Evolutionary conservation across 2,113 vertebrate species (phyloP).

Genomic region (Pluvialis apricaria): DNA sequence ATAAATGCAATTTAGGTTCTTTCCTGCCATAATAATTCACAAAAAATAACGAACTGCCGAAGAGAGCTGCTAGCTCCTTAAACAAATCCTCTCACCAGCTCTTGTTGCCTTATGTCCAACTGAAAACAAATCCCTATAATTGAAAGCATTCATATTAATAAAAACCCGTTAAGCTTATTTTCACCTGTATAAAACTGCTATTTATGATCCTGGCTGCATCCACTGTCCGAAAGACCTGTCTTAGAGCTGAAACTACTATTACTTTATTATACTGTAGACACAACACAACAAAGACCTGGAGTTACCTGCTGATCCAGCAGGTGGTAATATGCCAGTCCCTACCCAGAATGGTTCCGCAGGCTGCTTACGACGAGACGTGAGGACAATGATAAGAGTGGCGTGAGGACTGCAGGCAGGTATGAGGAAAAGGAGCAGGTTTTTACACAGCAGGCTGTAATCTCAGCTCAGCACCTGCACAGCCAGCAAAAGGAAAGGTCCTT

Average conservation of each 20-base stretch:
- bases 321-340: neutral
- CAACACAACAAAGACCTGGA: neutral
- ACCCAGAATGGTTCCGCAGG: neutral
- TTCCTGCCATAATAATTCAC: neutral
- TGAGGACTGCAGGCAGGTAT: neutral
- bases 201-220: neutral
- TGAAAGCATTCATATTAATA: neutral
- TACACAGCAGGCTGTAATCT: slow-evolving; percentile 10
- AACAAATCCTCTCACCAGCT: neutral
- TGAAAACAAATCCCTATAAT: neutral
- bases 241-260: neutral
- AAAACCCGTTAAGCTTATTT: neutral
- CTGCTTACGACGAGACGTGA: accelerated
- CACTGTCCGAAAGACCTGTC: neutral
- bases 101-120: neutral
- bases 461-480: slow-evolving; percentile 13
- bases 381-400: neutral
- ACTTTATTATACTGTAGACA: neutral
- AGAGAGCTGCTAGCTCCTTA: neutral
- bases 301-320: neutral
- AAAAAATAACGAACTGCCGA: neutral
- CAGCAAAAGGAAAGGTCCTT: neutral
- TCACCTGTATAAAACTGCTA: neutral
- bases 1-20: neutral
- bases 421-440: neutral